These are phyloP conservation scores for Cantharis rufa DNA, from an alignment of 2,888 invertebrate species.

Conservation along the genomic window DNA sequence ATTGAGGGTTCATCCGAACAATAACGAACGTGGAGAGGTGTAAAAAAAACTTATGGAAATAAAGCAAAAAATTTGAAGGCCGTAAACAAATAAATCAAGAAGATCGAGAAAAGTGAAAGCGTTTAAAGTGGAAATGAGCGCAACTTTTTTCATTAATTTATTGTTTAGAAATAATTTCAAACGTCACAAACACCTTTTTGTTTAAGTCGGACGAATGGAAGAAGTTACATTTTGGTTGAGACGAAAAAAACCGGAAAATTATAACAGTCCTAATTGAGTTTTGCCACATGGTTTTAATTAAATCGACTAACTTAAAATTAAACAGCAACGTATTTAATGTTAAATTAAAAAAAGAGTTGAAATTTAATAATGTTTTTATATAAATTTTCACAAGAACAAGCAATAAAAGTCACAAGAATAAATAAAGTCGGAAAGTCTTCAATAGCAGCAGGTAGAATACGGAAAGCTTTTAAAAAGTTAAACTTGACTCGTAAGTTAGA, in stretches of 20 bases:
- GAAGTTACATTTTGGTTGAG: background rate
- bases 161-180: background rate
- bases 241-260: background rate
- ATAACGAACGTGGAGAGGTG: background rate
- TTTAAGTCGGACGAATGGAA: background rate
- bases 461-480: constrained; percentile 2
- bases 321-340: background rate
- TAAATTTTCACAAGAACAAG: background rate
- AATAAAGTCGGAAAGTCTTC: background rate
- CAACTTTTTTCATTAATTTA: background rate
- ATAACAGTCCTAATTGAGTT: background rate
- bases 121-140: background rate
- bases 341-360: background rate
- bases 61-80: background rate
- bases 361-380: background rate
- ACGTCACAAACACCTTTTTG: background rate
- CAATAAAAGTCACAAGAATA: background rate
- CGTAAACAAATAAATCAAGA: background rate
- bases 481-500: background rate
- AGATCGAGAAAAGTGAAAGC: background rate
- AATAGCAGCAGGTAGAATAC: background rate
- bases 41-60: background rate
- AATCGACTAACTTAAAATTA: background rate
- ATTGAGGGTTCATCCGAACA: background rate
- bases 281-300: background rate